Conservation (phyloP, 2,888 invertebrate genomes). For the Parthenolecanium corni region DNA sequence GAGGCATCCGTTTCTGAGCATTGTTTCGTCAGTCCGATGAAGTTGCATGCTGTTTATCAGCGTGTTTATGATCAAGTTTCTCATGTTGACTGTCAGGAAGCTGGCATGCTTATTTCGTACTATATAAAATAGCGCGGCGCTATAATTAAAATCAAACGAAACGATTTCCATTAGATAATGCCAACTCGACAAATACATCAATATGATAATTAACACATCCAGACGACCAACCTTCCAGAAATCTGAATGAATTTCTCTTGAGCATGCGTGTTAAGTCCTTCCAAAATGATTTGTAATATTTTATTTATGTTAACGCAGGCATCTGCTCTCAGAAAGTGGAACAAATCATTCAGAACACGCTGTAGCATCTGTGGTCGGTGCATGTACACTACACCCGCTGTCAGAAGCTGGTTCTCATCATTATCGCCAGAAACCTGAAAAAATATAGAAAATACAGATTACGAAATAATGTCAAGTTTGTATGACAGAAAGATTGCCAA, state of each 20-base stretch:
- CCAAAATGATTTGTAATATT: conserved; percentile 67
- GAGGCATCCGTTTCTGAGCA: conserved; percentile 93
- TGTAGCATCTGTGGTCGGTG: conserved; percentile 71
- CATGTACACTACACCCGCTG: conserved; percentile 70
- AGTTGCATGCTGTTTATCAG: conserved; percentile 80
- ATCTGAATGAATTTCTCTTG: conserved; percentile 85
- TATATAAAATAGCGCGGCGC: conserved; percentile 89
- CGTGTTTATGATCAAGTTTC: conserved; percentile 66
- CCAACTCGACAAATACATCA: too few species aligned
- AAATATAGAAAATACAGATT: background rate
- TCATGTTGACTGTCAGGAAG: conserved; percentile 44
- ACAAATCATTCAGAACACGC: conserved; percentile 81
- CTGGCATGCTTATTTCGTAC: conserved; percentile 65
- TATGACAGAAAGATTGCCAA: too few species aligned
- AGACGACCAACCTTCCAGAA: conserved; percentile 64
- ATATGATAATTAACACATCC: too few species aligned
- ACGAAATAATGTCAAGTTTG: conserved; percentile 3
- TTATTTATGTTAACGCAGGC: conserved; percentile 62
- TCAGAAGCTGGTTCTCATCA: conserved; percentile 77
- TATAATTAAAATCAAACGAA: conserved; percentile 40
- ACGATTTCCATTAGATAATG: background rate
- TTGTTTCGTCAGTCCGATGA: conserved; percentile 73
- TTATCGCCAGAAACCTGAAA: conserved; percentile 77
- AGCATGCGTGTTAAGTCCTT: conserved; percentile 80
- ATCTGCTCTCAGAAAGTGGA: conserved; percentile 73